A percentile compares a stretch with the other conserved stretches of the same genome.
Evolutionary conservation across 2,113 vertebrate genomes (phyloP).

Genomic region (Phaethon lepturus): DNA sequence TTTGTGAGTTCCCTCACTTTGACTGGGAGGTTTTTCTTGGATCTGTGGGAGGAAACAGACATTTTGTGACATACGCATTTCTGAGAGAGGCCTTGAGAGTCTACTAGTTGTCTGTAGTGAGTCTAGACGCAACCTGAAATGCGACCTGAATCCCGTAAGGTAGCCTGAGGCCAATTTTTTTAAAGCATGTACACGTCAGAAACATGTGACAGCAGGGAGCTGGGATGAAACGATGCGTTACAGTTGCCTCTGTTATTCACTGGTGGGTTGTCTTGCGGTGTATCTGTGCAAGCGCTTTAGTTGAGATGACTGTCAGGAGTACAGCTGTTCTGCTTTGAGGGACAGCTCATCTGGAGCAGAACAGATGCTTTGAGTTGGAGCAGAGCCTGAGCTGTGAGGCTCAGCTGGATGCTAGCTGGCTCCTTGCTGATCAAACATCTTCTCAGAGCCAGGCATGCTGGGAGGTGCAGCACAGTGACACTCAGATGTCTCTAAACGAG

Average conservation of each 20-base stretch:
- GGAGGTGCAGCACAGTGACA: neutral
- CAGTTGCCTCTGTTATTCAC: neutral
- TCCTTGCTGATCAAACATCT: neutral
- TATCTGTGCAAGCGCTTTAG: neutral
- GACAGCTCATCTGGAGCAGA: neutral
- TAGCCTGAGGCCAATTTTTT: neutral
- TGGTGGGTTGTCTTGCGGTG: neutral
- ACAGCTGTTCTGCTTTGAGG: neutral
- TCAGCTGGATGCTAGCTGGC: neutral
- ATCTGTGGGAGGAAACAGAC: neutral
- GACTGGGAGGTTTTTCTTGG: neutral
- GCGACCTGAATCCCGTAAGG: neutral
- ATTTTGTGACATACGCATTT: neutral
- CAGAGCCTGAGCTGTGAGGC: neutral
- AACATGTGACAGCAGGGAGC: neutral
- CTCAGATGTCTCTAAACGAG: neutral
- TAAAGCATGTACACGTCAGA: neutral
- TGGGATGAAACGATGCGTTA: neutral
- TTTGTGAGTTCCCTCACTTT: neutral
- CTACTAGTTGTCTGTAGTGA: neutral
- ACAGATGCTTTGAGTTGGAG: constrained; percentile 12
- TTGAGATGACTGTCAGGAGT: neutral
- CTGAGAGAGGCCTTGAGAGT: neutral
- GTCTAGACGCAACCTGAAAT: neutral
- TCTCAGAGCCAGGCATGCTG: neutral